Conservation (phyloP, 2,113 vertebrate species). For the Petrocephalus zakoni region DNA sequence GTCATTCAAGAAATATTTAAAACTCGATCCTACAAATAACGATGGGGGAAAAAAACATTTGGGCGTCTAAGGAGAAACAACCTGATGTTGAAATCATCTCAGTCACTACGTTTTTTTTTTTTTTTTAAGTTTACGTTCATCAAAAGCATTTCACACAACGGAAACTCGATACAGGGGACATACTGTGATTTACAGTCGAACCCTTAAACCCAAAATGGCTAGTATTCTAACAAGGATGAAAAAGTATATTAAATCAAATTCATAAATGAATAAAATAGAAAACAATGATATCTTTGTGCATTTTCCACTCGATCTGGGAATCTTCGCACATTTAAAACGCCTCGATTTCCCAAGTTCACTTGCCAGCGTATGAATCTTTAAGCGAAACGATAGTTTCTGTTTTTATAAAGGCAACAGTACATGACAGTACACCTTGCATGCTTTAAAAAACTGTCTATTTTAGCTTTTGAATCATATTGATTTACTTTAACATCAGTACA, state of each 20-base stretch:
- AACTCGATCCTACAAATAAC: background rate
- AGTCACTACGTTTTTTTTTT: background rate
- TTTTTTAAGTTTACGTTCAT: background rate
- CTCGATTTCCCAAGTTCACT: background rate
- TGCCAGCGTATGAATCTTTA: background rate
- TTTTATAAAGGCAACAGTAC: background rate
- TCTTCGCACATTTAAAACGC: background rate
- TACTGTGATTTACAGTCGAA: background rate
- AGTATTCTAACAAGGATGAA: background rate
- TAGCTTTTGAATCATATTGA: background rate
- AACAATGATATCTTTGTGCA: background rate
- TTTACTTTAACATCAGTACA: background rate
- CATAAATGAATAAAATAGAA: background rate
- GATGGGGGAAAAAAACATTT: background rate
- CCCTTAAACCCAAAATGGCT: background rate
- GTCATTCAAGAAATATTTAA: background rate
- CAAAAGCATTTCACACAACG: background rate
- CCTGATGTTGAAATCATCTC: background rate
- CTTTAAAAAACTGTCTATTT: background rate
- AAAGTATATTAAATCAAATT: background rate
- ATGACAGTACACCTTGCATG: background rate
- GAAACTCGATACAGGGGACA: background rate
- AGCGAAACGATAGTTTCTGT: background rate
- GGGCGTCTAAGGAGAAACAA: background rate
- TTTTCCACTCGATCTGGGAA: background rate